These are phyloP conservation scores for Chironomus riparius DNA, from an alignment of 2,888 invertebrate genomes.

Conservation along the genomic window DNA sequence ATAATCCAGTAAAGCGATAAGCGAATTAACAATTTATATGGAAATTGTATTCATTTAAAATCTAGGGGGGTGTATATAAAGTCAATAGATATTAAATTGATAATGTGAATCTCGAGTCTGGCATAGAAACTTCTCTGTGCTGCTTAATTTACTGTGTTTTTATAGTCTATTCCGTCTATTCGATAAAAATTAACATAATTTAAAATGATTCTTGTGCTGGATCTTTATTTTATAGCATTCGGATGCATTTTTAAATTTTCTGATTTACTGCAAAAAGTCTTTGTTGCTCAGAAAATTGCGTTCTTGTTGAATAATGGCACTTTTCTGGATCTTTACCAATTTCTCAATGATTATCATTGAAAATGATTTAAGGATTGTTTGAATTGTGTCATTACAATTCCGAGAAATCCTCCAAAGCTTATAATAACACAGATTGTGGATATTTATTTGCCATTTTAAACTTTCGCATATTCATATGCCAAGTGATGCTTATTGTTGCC, in stretches of 20 bases:
- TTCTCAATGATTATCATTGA: no score
- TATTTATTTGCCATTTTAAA: no score
- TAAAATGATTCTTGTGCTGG: neutral
- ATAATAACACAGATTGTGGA: no score
- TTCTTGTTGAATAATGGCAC: neutral
- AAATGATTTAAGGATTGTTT: no score
- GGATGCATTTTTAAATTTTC: neutral
- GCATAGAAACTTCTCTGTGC: neutral
- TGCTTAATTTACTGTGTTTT: neutral
- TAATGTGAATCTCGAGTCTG: neutral
- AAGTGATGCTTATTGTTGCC: no score
- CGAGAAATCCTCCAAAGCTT: no score
- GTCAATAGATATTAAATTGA: neutral
- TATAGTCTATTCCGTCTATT: neutral
- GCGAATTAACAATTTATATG: neutral
- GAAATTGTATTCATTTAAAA: neutral
- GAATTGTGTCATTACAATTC: no score
- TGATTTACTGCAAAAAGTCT: neutral
- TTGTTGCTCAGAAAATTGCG: neutral
- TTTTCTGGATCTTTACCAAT: neutral
- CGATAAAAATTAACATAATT: neutral
- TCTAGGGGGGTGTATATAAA: neutral
- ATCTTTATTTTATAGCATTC: neutral
- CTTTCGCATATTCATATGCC: no score
- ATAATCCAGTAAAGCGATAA: no score